These are phyloP conservation scores for Volucella inanis DNA, from an alignment of 2,888 invertebrate genomes.

Conservation along the genomic window DNA sequence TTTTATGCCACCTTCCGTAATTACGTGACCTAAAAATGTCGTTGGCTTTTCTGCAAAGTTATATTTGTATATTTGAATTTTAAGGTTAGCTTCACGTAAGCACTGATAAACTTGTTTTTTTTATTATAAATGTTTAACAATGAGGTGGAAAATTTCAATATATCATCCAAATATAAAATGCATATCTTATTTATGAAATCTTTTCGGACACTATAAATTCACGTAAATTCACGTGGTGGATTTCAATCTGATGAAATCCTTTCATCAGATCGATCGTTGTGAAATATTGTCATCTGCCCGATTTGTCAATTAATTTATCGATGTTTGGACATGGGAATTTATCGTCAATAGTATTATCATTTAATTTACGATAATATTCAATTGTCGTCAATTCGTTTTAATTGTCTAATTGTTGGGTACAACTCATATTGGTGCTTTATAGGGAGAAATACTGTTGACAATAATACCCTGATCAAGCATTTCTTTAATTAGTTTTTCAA, in stretches of 20 bases:
- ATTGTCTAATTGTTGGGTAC: constrained; percentile 69
- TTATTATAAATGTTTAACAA: constrained; percentile 64
- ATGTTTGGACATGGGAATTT: constrained; percentile 76
- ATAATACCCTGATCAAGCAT: constrained; percentile 75
- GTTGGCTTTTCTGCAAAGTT: constrained; percentile 21
- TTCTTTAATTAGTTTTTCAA: constrained; percentile 53
- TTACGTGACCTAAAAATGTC: constrained; percentile 57
- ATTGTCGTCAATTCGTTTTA: constrained; percentile 43
- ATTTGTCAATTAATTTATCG: constrained; percentile 76
- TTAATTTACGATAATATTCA: constrained; percentile 26
- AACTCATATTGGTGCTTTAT: constrained; percentile 75
- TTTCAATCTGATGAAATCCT: constrained; percentile 77
- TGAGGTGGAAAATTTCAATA: constrained; percentile 74
- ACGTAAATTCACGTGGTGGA: constrained; percentile 13
- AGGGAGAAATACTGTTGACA: constrained; percentile 71
- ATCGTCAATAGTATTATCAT: constrained; percentile 63
- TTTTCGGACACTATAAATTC: no score
- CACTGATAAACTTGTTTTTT: constrained; percentile 3
- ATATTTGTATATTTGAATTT: constrained; percentile 60
- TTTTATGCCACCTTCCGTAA: constrained; percentile 55
- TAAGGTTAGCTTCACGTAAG: constrained; percentile 37
- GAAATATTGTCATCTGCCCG: constrained; percentile 77
- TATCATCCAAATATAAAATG: constrained; percentile 76
- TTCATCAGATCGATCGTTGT: constrained; percentile 75
- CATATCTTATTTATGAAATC: no score